A percentile compares a stretch with the other conserved stretches of the same genome.
Conservation (phyloP, 1,140 invertebrate genomes). For the Trichoplusia ni region DNA sequence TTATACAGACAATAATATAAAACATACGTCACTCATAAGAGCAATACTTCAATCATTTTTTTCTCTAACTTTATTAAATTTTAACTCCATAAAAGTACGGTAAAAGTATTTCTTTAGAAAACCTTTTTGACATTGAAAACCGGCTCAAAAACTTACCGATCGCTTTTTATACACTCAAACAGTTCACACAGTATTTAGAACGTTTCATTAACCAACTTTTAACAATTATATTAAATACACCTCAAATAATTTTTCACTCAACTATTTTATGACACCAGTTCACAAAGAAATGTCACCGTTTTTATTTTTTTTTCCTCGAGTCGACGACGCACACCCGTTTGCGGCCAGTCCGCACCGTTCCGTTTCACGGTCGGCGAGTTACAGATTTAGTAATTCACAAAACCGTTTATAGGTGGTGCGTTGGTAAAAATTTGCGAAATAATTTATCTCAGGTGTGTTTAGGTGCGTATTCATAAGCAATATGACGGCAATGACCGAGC, state of each 20-base stretch:
- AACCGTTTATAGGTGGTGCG: neutral
- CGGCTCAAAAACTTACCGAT: conserved; percentile 22
- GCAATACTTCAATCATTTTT: neutral
- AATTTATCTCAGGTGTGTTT: conserved; percentile 23
- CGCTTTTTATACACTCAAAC: conserved; percentile 5
- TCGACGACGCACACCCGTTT: conserved; percentile 40
- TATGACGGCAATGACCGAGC: conserved; percentile 67
- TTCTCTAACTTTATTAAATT: neutral
- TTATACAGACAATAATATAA: neutral
- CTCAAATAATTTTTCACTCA: conserved; percentile 41
- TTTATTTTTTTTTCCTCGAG: conserved; percentile 60
- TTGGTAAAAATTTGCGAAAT: conserved; percentile 22
- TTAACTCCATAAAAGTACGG: neutral
- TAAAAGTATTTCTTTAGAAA: conserved; percentile 11
- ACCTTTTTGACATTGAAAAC: conserved; percentile 15
- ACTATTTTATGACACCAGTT: conserved; percentile 56
- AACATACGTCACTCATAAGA: conserved; percentile 12
- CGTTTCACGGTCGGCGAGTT: conserved; percentile 64
- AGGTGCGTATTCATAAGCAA: conserved; percentile 28
- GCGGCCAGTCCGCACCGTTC: conserved; percentile 65
- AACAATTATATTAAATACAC: conserved; percentile 20
- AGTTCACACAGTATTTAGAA: conserved; percentile 18
- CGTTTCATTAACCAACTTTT: conserved; percentile 7
- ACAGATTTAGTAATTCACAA: conserved; percentile 13
- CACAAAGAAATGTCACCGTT: conserved; percentile 66